Base-by-base conservation (phyloP, 23 tunicate species). In the Trididemnum nubilum region DNA sequence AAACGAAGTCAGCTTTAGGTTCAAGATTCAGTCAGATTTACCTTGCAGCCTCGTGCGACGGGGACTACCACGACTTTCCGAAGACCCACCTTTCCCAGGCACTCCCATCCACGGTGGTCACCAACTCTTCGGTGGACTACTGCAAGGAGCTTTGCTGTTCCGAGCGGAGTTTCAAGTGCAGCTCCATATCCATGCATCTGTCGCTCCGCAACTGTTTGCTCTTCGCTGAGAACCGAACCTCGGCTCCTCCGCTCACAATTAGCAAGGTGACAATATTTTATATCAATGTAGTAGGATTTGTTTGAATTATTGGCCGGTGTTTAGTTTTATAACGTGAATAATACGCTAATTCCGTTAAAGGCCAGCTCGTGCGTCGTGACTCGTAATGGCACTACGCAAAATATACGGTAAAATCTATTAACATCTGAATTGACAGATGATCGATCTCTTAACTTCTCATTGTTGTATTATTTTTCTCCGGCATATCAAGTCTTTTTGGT, bases 201-300 rank as follows among this genome's bases (percentile, higher is more conserved):
- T 51, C 54, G 29, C 63, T 88, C 1, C 54, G 80, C 36, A 80
- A 81, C 37, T 93, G 98, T 51, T 74, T 76, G 22, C 84, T 93
- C 25, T 93, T 77, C 61, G 87, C 84, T 5, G 98, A 93, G 76
- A 94, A 93, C 64, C 73, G 98, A 25, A 93, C 76, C 57, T 72
- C 78, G 0, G 98, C 98, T 24, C 98, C 98, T 32, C 98, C 98
- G 0, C 89, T 93, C 0, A 73, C 91, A 49, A 77, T 92, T 27
- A 92, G 97, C 83, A 58, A 81, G 72, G 97, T 92, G 38, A 69
- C n/a, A n/a, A n/a, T n/a, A n/a, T n/a, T n/a, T n/a, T n/a, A n/a
- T n/a, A n/a, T n/a, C n/a, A n/a, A n/a, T n/a, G n/a, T n/a, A n/a
- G n/a, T 65, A 15, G 21, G 66, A 15, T 19, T 80, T 0, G 21